Conservation (phyloP, 2,888 invertebrate species). For the Itoplectis maculator region DNA sequence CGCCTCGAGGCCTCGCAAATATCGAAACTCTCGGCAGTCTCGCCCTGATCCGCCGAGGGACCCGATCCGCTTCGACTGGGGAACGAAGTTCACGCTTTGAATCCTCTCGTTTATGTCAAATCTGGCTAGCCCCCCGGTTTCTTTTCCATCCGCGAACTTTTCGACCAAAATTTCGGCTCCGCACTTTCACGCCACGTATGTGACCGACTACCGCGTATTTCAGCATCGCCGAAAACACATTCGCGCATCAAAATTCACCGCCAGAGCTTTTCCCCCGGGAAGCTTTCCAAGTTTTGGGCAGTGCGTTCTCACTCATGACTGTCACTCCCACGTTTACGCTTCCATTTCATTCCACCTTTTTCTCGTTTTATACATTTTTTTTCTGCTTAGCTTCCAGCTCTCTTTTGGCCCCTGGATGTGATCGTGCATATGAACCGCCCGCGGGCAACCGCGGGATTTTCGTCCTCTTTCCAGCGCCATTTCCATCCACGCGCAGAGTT, state of each 20-base stretch:
- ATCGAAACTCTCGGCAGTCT: too few species aligned
- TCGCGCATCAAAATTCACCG: constrained; percentile 30
- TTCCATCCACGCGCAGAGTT: neutral
- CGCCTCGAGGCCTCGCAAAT: too few species aligned
- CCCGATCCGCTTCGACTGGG: too few species aligned
- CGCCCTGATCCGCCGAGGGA: too few species aligned
- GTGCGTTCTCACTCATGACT: neutral
- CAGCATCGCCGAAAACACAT: neutral
- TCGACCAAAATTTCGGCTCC: too few species aligned
- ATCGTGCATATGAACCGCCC: neutral
- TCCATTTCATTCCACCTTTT: neutral
- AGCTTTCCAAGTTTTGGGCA: constrained; percentile 7
- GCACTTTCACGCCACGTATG: too few species aligned
- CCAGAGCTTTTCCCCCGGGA: neutral
- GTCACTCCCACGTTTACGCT: neutral
- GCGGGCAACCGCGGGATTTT: neutral
- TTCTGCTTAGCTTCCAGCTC: neutral
- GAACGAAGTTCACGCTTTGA: too few species aligned
- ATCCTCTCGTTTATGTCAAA: too few species aligned
- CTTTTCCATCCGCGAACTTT: too few species aligned
- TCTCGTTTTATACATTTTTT: too few species aligned
- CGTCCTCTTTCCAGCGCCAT: neutral
- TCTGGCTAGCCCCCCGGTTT: too few species aligned
- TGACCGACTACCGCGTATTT: too few species aligned
- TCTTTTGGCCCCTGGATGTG: neutral